Evolutionary conservation across 2,888 invertebrate genomes (phyloP).

Genomic region (Aphidoletes aphidimyza): DNA sequence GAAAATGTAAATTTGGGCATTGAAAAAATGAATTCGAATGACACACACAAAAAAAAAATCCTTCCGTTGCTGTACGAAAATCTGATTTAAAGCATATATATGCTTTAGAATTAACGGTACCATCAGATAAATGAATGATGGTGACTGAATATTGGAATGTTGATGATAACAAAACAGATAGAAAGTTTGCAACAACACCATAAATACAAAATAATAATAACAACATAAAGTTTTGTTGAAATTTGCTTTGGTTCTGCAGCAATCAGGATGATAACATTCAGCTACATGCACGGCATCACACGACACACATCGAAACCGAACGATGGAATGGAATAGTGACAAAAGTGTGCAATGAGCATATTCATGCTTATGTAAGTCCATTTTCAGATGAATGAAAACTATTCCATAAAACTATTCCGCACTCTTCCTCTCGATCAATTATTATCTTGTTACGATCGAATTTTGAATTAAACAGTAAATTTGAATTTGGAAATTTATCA

Average conservation of each 20-base stretch:
- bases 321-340: too few species aligned
- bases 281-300: too few species aligned
- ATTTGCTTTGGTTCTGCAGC: background rate
- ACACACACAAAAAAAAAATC: background rate
- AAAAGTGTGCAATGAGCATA: too few species aligned
- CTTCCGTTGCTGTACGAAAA: background rate
- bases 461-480: slow-evolving; percentile 14
- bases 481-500: slow-evolving; percentile 6
- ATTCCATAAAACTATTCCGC: background rate
- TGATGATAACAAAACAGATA: slow-evolving; percentile 35
- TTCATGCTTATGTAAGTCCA: too few species aligned
- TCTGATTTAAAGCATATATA: background rate
- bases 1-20: background rate
- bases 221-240: background rate
- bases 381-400: background rate
- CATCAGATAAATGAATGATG: background rate
- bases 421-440: background rate
- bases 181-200: background rate
- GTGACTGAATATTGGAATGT: background rate
- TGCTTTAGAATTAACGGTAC: background rate
- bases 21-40: background rate
- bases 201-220: slow-evolving; percentile 48
- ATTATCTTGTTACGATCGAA: slow-evolving; percentile 11
- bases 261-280: background rate
- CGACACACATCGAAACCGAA: too few species aligned